These are phyloP conservation scores for Lapara coniferarum DNA, from an alignment of 2,888 invertebrate species.

Conservation along the genomic window DNA sequence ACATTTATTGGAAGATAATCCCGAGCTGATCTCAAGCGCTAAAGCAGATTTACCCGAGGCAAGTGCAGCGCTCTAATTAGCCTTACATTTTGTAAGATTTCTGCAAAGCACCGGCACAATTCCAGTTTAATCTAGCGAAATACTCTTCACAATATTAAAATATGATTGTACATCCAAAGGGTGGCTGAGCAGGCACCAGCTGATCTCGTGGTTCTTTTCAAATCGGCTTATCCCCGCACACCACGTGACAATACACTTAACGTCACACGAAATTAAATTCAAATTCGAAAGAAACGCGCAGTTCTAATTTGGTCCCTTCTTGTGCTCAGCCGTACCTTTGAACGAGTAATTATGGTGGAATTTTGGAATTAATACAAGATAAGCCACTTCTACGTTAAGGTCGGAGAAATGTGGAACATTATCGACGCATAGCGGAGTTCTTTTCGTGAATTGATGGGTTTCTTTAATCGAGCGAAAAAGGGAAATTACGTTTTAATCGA, in stretches of 20 bases:
- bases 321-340: constrained; percentile 72
- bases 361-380: constrained; percentile 78
- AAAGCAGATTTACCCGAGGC: constrained; percentile 29
- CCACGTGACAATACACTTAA: constrained; percentile 52
- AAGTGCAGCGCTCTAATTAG: constrained; percentile 34
- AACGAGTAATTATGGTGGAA: constrained; percentile 78
- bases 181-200: constrained; percentile 72
- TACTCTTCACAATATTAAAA: constrained; percentile 78
- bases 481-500: constrained; percentile 28
- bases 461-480: constrained; percentile 30
- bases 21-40: background rate
- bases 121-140: constrained; percentile 72
- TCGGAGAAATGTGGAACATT: constrained; percentile 48
- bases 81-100: constrained; percentile 22
- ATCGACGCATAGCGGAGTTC: constrained; percentile 45
- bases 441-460: constrained; percentile 51
- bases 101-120: constrained; percentile 48
- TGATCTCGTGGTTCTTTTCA: constrained; percentile 80
- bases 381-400: constrained; percentile 56
- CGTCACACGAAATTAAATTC: constrained; percentile 41
- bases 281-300: constrained; percentile 40
- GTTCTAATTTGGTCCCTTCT: constrained; percentile 54
- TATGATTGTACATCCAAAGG: constrained; percentile 65
- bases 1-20: constrained; percentile 13
- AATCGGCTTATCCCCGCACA: constrained; percentile 75